Conservation (phyloP, 2,888 invertebrate species). For the Dexiosoma caninum region DNA sequence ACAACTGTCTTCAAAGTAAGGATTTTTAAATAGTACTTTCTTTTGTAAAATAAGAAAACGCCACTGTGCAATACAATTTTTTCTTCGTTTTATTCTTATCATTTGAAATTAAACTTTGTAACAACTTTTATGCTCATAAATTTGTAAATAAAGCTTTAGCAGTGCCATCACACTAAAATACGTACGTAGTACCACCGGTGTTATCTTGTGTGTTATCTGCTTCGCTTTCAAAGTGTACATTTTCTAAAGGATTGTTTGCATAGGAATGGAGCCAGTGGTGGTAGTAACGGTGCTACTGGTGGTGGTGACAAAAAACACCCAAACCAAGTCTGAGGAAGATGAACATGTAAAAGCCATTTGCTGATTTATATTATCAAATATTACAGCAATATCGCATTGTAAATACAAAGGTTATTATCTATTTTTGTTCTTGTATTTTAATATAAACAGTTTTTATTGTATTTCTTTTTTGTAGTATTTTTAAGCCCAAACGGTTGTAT, state of each 20-base stretch:
- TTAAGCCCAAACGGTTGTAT: neutral
- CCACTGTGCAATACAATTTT: conserved; percentile 29
- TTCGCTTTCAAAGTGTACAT: neutral
- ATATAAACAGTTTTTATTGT: neutral
- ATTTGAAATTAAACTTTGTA: conserved; percentile 46
- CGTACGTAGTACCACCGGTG: neutral
- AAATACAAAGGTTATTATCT: conserved; percentile 60
- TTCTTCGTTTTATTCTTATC: conserved; percentile 35
- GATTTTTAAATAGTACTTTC: neutral
- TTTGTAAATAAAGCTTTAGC: neutral
- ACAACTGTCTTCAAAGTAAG: no score
- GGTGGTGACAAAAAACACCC: neutral
- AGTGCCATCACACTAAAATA: neutral
- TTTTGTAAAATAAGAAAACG: neutral
- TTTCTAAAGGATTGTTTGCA: neutral
- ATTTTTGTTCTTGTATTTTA: neutral
- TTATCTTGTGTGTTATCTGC: neutral
- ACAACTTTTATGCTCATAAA: conserved; percentile 15
- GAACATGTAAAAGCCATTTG: conserved; percentile 68
- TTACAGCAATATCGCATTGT: conserved; percentile 72
- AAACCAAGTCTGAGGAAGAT: neutral
- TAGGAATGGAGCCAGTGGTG: neutral
- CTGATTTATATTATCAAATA: conserved; percentile 76
- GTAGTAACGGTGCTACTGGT: no score
- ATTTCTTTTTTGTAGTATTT: neutral